Conservation (phyloP, 1,140 invertebrate genomes). For the Acromyrmex echinatior region DNA sequence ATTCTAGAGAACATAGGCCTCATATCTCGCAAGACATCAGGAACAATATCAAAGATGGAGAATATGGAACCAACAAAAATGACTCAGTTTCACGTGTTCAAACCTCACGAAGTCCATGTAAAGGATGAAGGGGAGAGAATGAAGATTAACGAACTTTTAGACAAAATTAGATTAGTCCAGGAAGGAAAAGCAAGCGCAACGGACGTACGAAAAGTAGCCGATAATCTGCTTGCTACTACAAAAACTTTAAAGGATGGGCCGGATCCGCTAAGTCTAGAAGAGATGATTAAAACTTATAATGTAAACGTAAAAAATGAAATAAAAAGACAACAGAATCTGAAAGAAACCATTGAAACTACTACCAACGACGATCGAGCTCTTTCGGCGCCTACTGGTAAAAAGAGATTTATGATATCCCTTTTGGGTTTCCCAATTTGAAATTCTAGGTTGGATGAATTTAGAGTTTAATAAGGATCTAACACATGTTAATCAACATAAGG, state of each 20-base stretch:
- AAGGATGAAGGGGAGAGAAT: conserved; percentile 80
- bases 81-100: conserved; percentile 84
- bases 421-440: conserved; percentile 74
- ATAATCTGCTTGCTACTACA: conserved; percentile 80
- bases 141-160: conserved; percentile 85
- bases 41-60: not conserved
- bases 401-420: conserved; percentile 80
- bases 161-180: conserved; percentile 85
- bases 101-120: conserved; percentile 82
- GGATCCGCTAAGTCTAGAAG: conserved; percentile 84
- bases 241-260: conserved; percentile 82
- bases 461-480: conserved; percentile 76
- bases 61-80: conserved; percentile 50
- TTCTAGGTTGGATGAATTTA: conserved; percentile 76
- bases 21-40: conserved; percentile 64
- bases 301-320: conserved; percentile 85
- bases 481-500: conserved; percentile 74
- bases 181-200: conserved; percentile 82
- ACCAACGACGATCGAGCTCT: conserved; percentile 77
- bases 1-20: conserved; percentile 87
- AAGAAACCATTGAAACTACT: conserved; percentile 69
- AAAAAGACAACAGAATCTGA: conserved; percentile 79
- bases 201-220: conserved; percentile 81
- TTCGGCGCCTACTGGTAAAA: conserved; percentile 79
- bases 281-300: conserved; percentile 82